These are phyloP conservation scores for Coremacera marginata DNA, from an alignment of 2,888 invertebrate genomes.

Conservation along the genomic window DNA sequence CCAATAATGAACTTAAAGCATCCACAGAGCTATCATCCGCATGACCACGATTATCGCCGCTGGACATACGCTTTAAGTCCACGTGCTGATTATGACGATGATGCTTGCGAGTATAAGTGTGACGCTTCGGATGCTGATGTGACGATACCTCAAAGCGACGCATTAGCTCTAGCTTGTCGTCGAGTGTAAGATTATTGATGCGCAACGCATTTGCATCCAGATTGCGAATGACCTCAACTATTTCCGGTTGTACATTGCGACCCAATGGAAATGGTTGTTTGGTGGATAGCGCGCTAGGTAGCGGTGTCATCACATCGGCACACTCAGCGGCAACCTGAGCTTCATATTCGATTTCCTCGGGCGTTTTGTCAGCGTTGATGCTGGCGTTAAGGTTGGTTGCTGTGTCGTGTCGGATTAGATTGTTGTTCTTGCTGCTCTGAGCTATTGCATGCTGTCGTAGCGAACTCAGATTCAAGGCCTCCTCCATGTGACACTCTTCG, in stretches of 20 bases:
- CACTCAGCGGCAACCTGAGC: conserved; percentile 65
- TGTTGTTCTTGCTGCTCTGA: not conserved
- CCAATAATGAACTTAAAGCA: no score
- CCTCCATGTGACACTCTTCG: conserved; percentile 34
- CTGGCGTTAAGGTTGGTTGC: conserved; percentile 26
- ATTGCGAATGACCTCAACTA: conserved; percentile 62
- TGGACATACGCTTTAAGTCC: conserved; percentile 33
- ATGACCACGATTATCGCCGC: not conserved
- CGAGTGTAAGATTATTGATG: conserved; percentile 60
- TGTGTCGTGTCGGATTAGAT: not conserved
- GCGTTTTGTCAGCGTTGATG: conserved; percentile 54
- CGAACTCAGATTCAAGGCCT: conserved; percentile 37
- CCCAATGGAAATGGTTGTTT: conserved; percentile 47
- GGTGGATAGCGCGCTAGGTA: conserved; percentile 48
- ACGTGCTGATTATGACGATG: conserved; percentile 29
- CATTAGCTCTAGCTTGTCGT: conserved; percentile 53
- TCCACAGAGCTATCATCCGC: no score
- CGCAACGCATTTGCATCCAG: conserved; percentile 60
- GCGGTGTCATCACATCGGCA: conserved; percentile 68
- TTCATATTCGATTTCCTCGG: conserved; percentile 65
- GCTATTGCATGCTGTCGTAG: not conserved
- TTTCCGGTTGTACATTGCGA: conserved; percentile 61
- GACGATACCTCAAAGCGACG: conserved; percentile 45
- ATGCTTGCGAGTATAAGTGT: conserved; percentile 23
- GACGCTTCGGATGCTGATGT: conserved; percentile 25